Evolutionary conservation across 2,888 invertebrate species (phyloP).

Genomic region (Plebejus argus): DNA sequence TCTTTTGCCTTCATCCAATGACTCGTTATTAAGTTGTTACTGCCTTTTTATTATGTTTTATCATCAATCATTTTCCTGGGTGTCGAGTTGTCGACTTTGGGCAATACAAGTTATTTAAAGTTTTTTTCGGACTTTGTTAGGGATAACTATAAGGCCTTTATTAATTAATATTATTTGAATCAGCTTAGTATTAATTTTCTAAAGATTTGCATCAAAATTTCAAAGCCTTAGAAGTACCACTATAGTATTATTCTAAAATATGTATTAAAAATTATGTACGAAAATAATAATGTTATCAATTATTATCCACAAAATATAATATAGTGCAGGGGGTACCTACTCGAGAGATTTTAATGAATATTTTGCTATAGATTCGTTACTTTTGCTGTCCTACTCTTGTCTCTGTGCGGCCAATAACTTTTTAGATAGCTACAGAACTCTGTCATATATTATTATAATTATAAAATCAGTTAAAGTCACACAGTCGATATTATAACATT

Average conservation of each 20-base stretch:
- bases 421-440: neutral
- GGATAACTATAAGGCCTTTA: too few relatives aligned
- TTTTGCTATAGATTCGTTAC: too few relatives aligned
- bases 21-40: neutral
- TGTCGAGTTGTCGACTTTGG: neutral
- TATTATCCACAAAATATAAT: too few relatives aligned
- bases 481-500: neutral
- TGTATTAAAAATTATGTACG: too few relatives aligned
- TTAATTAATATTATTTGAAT: neutral
- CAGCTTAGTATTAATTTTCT: neutral
- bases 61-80: neutral
- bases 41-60: neutral
- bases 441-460: neutral
- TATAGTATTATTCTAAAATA: too few relatives aligned
- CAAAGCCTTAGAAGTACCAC: too few relatives aligned
- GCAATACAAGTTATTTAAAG: neutral
- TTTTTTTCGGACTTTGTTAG: neutral
- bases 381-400: too few relatives aligned
- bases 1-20: neutral
- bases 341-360: too few relatives aligned
- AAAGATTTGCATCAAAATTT: too few relatives aligned
- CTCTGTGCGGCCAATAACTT: too few relatives aligned
- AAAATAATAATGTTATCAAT: too few relatives aligned
- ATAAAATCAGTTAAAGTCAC: neutral
- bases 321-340: too few relatives aligned